A percentile compares a stretch with the other conserved stretches of the same genome.
Conservation (phyloP, 2,113 vertebrate genomes). For the Alligator mississippiensis region DNA sequence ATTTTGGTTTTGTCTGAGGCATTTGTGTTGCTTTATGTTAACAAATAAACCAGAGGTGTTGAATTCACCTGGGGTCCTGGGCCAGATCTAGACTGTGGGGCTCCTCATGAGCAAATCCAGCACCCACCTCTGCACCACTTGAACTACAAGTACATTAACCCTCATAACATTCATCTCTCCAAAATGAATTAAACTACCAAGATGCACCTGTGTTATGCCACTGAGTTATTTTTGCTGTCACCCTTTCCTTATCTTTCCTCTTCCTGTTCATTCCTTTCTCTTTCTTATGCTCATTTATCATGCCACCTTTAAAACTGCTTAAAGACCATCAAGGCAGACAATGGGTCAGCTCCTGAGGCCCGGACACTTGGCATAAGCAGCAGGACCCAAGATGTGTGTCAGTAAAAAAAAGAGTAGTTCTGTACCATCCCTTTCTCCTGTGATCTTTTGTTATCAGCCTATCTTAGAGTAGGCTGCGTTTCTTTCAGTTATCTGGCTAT, state of each 20-base stretch:
- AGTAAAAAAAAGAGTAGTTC: too few relatives aligned
- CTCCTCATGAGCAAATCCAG: background rate
- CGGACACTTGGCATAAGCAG: too few relatives aligned
- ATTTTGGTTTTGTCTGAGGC: too few relatives aligned
- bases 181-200: background rate
- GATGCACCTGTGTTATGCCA: background rate
- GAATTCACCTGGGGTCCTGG: background rate
- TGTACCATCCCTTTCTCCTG: background rate
- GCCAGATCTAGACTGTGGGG: too few relatives aligned
- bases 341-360: too few relatives aligned
- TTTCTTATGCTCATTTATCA: background rate
- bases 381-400: too few relatives aligned
- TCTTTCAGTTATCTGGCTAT: too few relatives aligned
- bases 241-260: background rate
- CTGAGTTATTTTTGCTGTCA: background rate
- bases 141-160: background rate
- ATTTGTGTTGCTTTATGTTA: too few relatives aligned
- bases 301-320: background rate
- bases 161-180: background rate
- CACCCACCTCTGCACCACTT: background rate
- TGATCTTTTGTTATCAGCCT: background rate
- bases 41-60: background rate
- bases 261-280: background rate
- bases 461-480: background rate
- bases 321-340: background rate